Base-by-base conservation (phyloP, 2,888 invertebrate species). In the Phortica magna region DNA sequence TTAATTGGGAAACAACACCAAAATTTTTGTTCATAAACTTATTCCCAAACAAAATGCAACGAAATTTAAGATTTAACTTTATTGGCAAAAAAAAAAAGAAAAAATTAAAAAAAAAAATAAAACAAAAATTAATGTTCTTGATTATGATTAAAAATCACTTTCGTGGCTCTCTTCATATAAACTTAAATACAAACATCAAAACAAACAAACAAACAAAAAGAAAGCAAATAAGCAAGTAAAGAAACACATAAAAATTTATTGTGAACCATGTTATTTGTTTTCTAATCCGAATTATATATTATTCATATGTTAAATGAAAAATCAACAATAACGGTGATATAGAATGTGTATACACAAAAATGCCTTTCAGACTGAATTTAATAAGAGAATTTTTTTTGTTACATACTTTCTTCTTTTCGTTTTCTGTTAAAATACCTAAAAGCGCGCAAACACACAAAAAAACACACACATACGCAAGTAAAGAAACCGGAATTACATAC, bases 281-380 rank as follows among this genome's bases (percentile, higher is more conserved):
- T 82, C 81, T 81, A 78, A 79, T 79, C 76, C 74, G 79, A 81
- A 78, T 78, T 77, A 75, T 31, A 77, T 86, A 84, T 78, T 83
- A 80, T 83, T 84, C 85, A 88, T 83, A 14, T 88, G 80, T 88
- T 83, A 77, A 87, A 88, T 83, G 31, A 9, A 57, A 57, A 64
- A 61, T 61, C 14, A 73, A 88, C 83, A 88, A 55, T 71, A 71
- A 71, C 22, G 85, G 85, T 85, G 85, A 85, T 88, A 85, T 83
- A 81, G 83, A 85, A 87, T 83, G 84, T 88, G 87, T 85, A 85
- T 83, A 84, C 85, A 84, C 83, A 83, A 85, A 85, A 88, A 88
- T 85, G 88, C 87, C 88, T 85, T 85, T 85, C 85, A 85, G 85
- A 85, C 85, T 85, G 85, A 85, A 85, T 85, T 85, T 88, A 88